Evolutionary conservation across 2,797 vertebrate species (phyloP).

Genomic region (Xenops minutus): DNA sequence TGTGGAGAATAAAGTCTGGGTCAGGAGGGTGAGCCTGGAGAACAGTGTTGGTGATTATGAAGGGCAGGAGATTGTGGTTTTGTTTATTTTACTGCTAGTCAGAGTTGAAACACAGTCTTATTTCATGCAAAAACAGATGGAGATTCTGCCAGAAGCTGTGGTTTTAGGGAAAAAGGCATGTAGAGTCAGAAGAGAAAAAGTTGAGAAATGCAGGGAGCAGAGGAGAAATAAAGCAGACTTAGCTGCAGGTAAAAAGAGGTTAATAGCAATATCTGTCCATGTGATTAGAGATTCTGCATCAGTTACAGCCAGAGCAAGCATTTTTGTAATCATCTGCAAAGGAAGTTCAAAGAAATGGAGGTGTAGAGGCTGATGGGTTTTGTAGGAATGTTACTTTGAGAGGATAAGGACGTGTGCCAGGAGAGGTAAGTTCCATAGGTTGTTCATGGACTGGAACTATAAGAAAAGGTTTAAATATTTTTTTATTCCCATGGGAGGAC

Average conservation of each 20-base stretch:
- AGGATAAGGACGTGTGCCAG: neutral
- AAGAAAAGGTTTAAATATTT: neutral
- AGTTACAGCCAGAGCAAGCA: neutral
- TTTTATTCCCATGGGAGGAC: neutral
- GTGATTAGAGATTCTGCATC: neutral
- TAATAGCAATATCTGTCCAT: neutral
- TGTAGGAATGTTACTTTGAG: neutral
- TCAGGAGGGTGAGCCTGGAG: neutral
- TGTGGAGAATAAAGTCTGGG: neutral
- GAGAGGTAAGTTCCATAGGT: neutral
- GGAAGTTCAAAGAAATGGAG: neutral
- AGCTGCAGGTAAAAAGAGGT: neutral
- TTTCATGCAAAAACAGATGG: neutral
- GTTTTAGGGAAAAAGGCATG: neutral
- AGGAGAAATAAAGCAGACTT: neutral
- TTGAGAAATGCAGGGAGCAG: neutral
- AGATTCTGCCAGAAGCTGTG: neutral
- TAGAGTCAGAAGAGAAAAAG: neutral
- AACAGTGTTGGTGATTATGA: neutral
- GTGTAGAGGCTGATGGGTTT: neutral
- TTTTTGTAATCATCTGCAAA: neutral
- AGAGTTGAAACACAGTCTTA: neutral
- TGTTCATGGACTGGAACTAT: neutral
- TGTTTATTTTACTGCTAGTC: neutral
- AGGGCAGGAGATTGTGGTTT: neutral